A percentile compares a stretch with the other conserved stretches of the same genome.
phyloP scores from a whole-genome alignment of 1,140 invertebrate species.

The Papilio polytes region DNA sequence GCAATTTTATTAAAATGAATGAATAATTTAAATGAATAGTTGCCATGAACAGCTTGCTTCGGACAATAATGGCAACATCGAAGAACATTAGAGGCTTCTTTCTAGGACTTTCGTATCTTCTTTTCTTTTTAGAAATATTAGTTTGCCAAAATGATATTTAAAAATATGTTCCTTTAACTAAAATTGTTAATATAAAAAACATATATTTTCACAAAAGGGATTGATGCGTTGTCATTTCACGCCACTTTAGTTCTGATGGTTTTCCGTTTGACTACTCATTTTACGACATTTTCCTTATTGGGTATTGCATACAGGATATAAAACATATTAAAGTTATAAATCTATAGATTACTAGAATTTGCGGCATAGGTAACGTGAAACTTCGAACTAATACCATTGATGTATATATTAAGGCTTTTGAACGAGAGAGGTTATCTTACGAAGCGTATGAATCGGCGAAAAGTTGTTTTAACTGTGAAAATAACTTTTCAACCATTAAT shows the following conservation, averaged over 20 bases:
- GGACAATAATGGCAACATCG: neutral
- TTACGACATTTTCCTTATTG: neutral
- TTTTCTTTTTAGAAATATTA: too few species aligned
- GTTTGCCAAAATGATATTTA: too few species aligned
- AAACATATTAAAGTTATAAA: neutral
- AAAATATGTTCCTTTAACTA: neutral
- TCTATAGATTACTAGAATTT: neutral
- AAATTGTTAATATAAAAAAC: neutral
- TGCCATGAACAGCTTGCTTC: neutral
- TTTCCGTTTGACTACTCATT: neutral
- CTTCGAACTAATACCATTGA: neutral
- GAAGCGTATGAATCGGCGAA: neutral
- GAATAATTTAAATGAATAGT: slow-evolving; percentile 10
- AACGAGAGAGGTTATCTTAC: neutral
- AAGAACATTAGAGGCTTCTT: neutral
- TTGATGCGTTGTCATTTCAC: neutral
- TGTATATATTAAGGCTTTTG: slow-evolving; percentile 1
- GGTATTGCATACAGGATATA: neutral
- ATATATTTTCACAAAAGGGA: neutral
- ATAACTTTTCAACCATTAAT: neutral
- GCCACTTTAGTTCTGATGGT: neutral
- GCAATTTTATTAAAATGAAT: slow-evolving; percentile 11
- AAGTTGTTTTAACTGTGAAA: neutral
- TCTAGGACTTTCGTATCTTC: neutral
- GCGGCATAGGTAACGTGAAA: neutral